Evolutionary conservation across 1,140 invertebrate species (phyloP).

Genomic region (Pachypsylla venusta): DNA sequence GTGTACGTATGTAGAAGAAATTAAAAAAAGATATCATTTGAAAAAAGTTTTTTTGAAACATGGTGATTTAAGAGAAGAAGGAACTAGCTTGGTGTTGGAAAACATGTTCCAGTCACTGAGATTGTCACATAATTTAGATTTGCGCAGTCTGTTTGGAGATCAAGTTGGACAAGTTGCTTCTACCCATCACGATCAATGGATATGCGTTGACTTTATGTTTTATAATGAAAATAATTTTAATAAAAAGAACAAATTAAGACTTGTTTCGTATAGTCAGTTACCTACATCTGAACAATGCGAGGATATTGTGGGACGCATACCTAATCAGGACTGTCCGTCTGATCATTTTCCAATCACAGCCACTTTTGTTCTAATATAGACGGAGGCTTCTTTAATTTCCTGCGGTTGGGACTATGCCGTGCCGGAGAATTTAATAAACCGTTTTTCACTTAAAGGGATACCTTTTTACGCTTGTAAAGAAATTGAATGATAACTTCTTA

Average conservation of each 20-base stretch:
- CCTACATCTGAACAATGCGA: constrained; percentile 42
- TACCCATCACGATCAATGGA: constrained; percentile 57
- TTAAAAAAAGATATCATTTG: background rate
- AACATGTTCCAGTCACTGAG: background rate
- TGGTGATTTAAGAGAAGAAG: background rate
- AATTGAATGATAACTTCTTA: too few relatives aligned
- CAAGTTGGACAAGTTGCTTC: constrained; percentile 36
- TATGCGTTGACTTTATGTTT: constrained; percentile 69
- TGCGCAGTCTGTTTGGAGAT: background rate
- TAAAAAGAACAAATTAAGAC: background rate
- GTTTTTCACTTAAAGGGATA: too few relatives aligned
- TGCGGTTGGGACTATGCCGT: too few relatives aligned
- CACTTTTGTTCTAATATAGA: constrained; percentile 34
- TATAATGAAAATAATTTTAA: constrained; percentile 30
- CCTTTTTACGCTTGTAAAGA: too few relatives aligned
- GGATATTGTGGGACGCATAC: constrained; percentile 41
- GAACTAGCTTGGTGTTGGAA: background rate
- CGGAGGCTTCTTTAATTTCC: too few relatives aligned
- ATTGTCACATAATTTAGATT: background rate
- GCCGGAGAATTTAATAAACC: too few relatives aligned
- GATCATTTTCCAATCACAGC: constrained; percentile 60
- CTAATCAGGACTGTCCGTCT: constrained; percentile 55
- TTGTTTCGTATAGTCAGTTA: constrained; percentile 44
- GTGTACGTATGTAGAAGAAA: constrained; percentile 41
- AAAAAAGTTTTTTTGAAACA: background rate